Percentiles rank a stretch among this genome's conserved stretches.
These are phyloP conservation scores for Amblyopsis rosae DNA, from an alignment of 2,113 vertebrate genomes.

Conservation along the genomic window DNA sequence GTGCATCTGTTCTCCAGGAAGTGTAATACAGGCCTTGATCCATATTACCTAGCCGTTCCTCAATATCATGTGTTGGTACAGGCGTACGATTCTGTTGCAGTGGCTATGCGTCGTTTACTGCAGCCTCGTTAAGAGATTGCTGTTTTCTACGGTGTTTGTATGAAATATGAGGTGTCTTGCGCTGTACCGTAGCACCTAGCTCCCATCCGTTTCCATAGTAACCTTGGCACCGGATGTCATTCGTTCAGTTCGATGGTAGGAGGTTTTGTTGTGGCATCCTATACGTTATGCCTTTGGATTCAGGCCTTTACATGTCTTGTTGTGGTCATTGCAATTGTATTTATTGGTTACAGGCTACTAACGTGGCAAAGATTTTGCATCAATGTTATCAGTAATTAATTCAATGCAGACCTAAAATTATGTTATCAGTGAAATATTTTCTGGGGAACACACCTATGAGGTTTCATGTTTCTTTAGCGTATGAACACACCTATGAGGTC, in stretches of 20 bases:
- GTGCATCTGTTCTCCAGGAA: slow-evolving; percentile 65
- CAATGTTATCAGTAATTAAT: too few relatives aligned
- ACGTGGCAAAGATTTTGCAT: too few relatives aligned
- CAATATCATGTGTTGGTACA: neutral
- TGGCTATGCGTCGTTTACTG: neutral
- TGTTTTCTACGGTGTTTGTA: neutral
- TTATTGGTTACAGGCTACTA: too few relatives aligned
- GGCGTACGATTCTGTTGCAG: neutral
- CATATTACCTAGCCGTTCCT: slow-evolving; percentile 1
- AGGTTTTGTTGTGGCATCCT: slow-evolving; percentile 3
- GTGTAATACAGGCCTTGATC: slow-evolving; percentile 54
- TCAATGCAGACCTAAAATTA: too few relatives aligned
- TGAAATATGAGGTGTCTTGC: neutral
- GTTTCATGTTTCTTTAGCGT: too few relatives aligned
- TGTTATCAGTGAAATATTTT: too few relatives aligned
- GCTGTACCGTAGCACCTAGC: slow-evolving; percentile 43
- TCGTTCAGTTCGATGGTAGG: slow-evolving; percentile 6
- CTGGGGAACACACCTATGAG: too few relatives aligned
- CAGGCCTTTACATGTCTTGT: too few relatives aligned
- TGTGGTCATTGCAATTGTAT: too few relatives aligned
- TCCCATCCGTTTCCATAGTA: slow-evolving; percentile 76
- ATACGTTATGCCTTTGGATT: too few relatives aligned
- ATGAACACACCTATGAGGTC: too few relatives aligned
- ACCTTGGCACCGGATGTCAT: slow-evolving; percentile 59
- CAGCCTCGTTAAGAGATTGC: neutral